Percentiles rank a stretch among this genome's conserved stretches.
Evolutionary conservation across 1,140 invertebrate species (phyloP).

Genomic region (Drosophila pandora): DNA sequence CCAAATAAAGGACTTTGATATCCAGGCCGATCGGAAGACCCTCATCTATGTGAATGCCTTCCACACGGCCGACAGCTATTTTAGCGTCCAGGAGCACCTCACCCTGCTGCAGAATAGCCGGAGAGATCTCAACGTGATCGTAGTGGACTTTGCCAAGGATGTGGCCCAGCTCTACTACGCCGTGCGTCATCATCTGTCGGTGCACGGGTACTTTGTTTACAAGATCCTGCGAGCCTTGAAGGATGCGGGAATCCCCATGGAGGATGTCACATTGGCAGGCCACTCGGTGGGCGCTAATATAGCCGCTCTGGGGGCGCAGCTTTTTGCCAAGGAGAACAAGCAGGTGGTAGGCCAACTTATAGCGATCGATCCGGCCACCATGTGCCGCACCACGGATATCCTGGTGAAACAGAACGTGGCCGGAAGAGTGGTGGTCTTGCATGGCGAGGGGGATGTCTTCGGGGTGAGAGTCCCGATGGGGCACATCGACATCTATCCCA

Average conservation of each 20-base stretch:
- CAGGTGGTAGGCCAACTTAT: conserved; percentile 59
- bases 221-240: conserved; percentile 52
- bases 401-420: conserved; percentile 59
- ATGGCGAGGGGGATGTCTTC: conserved; percentile 74
- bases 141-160: conserved; percentile 74
- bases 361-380: conserved; percentile 77
- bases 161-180: conserved; percentile 74
- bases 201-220: conserved; percentile 71
- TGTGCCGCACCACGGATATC: conserved; percentile 71
- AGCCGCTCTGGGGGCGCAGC: conserved; percentile 65
- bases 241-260: conserved; percentile 47
- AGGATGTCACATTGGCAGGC: conserved; percentile 72
- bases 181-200: conserved; percentile 67
- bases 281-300: conserved; percentile 79
- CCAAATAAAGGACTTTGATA: conserved; percentile 68
- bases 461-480: conserved; percentile 69
- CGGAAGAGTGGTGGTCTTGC: conserved; percentile 60
- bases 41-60: conserved; percentile 76
- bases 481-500: conserved; percentile 77
- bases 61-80: conserved; percentile 69
- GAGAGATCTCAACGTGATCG: conserved; percentile 69
- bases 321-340: conserved; percentile 60
- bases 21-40: conserved; percentile 66
- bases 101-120: conserved; percentile 60
- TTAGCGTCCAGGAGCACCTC: conserved; percentile 75